Base-by-base conservation (phyloP, 1,140 invertebrate genomes). In the Sinella curviseta region DNA sequence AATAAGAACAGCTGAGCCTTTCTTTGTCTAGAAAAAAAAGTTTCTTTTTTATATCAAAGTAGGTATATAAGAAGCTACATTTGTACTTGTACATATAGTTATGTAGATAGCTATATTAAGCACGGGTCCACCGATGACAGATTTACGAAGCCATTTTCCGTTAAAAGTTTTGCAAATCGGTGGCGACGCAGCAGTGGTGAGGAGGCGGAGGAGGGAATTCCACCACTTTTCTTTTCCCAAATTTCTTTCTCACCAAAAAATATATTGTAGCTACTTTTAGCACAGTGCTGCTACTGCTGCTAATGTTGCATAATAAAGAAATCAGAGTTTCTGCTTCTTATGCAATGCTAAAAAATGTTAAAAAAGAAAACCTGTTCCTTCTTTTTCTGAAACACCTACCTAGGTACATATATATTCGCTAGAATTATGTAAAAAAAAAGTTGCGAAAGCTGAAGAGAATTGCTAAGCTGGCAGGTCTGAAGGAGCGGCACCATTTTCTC, bases 281-380 rank as follows among this genome's bases (percentile, higher is more conserved):
- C n/a, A n/a, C n/a, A n/a, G n/a, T n/a, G n/a, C 16, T 8, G 3
- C 3, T n/a, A 26, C 16, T 65, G 3, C 26, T 65, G 14, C 26
- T n/a, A 70, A 70, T 70, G 31, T 33, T 70, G 65, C 31, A 70
- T 70, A 70, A 70, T 70, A 70, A 70, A 70, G 31, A 70, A 70
- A 70, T 70, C 65, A 70, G n/a, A 70, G 65, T 33, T 70, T 60
- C 57, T 48, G 8, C 20, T n/a, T n/a, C n/a, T n/a, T n/a, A n/a
- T n/a, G n/a, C n/a, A n/a, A n/a, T n/a, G n/a, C n/a, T n/a, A n/a
- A n/a, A n/a, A n/a, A n/a, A 48, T 48, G 39, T 20, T 8, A 8
- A 48, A 20, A 48, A 20, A 20, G 8, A 48, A 48, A 48, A 48
- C 39, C 39, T 48, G 39, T 8, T 48, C 8, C 39, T 48, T 48